Conservation (phyloP, 1,140 invertebrate species). For the Dreissena polymorpha region DNA sequence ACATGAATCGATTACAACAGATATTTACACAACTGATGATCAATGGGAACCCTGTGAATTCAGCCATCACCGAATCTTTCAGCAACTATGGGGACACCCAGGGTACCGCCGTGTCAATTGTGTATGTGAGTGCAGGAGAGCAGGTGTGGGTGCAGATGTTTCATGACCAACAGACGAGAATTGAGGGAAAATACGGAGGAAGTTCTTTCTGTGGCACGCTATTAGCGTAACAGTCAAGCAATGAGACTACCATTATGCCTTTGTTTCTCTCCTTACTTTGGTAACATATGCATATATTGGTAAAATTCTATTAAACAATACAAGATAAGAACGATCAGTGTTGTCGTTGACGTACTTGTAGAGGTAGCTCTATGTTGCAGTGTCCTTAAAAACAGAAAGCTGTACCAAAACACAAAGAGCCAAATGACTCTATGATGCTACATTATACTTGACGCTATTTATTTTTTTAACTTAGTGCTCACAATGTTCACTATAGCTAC, state of each 20-base stretch:
- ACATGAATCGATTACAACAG: background rate
- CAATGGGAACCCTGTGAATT: background rate
- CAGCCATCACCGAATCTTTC: background rate
- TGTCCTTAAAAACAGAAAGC: no score
- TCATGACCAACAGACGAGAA: background rate
- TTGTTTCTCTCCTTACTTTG: constrained; percentile 9
- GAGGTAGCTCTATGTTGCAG: no score
- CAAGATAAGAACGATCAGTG: background rate
- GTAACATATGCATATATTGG: background rate
- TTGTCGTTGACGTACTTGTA: no score
- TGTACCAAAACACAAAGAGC: no score
- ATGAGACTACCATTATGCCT: background rate
- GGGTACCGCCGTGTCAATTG: background rate
- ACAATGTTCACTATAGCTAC: no score
- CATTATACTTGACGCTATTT: no score
- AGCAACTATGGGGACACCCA: constrained; percentile 3
- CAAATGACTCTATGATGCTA: no score
- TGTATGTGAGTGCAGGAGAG: background rate
- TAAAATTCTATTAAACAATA: background rate
- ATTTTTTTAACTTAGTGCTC: no score
- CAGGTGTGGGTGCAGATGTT: constrained; percentile 3
- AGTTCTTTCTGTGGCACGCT: constrained; percentile 1
- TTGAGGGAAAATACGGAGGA: constrained; percentile 22
- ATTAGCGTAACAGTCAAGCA: background rate
- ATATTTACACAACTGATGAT: constrained; percentile 1